These are phyloP conservation scores for Ennomos quercinarius DNA, from an alignment of 2,888 invertebrate genomes.

Conservation along the genomic window DNA sequence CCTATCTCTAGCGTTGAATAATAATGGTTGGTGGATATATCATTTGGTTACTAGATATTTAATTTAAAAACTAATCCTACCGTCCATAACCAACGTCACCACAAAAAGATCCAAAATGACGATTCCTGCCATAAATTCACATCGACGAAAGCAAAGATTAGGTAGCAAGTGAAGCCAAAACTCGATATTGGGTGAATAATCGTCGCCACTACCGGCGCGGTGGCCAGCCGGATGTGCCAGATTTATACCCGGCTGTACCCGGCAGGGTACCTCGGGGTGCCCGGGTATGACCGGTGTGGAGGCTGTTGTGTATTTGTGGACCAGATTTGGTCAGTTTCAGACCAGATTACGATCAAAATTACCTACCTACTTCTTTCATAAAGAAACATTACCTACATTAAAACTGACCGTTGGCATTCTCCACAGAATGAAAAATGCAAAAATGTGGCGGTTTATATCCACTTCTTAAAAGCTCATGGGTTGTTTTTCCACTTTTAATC, in stretches of 20 bases:
- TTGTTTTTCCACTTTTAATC: no score
- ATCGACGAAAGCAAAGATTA: constrained; percentile 80
- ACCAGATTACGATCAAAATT: no score
- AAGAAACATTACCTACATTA: no score
- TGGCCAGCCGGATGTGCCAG: constrained; percentile 80
- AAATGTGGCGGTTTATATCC: no score
- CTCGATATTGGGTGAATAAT: constrained; percentile 86
- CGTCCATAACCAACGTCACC: constrained; percentile 14
- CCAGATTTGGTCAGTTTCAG: constrained; percentile 1
- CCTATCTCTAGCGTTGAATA: no score
- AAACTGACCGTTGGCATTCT: no score
- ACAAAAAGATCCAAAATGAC: constrained; percentile 39
- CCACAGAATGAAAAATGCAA: no score
- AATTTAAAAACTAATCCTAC: constrained; percentile 10
- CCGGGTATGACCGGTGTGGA: constrained; percentile 58
- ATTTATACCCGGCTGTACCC: constrained; percentile 74
- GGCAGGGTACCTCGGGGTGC: constrained; percentile 53
- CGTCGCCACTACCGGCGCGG: constrained; percentile 84
- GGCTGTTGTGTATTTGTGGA: constrained; percentile 18
- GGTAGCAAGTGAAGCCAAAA: constrained; percentile 83
- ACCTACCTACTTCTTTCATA: no score
- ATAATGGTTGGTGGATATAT: no score
- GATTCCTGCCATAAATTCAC: constrained; percentile 65
- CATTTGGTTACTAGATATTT: no score
- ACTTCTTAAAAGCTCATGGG: no score